These are phyloP conservation scores for Ceyx margarethae DNA, from an alignment of 2,113 vertebrate genomes.

Conservation along the genomic window DNA sequence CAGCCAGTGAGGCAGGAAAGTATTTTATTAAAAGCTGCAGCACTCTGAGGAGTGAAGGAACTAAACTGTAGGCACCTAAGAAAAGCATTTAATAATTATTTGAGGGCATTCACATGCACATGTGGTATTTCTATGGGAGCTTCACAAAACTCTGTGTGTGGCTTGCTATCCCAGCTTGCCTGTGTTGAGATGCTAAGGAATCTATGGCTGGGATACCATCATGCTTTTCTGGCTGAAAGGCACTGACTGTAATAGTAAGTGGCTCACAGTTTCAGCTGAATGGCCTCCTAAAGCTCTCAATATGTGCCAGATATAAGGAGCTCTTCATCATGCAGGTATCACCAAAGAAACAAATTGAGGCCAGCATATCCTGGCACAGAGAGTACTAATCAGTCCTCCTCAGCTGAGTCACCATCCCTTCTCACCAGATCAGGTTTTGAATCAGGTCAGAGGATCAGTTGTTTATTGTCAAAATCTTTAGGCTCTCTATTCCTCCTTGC, in stretches of 20 bases:
- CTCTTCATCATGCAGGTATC: background rate
- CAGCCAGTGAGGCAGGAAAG: background rate
- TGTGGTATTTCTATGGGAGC: background rate
- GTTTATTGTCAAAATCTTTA: background rate
- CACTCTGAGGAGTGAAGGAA: background rate
- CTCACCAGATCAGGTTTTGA: constrained; percentile 15
- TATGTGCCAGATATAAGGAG: background rate
- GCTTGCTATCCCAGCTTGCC: background rate
- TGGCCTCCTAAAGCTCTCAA: background rate
- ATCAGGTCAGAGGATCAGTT: constrained; percentile 18
- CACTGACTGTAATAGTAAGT: background rate
- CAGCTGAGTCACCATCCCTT: constrained; percentile 18
- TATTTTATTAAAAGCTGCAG: background rate
- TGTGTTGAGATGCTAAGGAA: background rate
- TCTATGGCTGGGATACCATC: background rate
- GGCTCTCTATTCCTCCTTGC: background rate
- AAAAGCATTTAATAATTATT: background rate
- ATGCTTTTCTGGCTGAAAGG: background rate
- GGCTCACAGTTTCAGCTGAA: constrained; percentile 3
- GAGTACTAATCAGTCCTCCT: background rate
- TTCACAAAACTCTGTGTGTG: background rate
- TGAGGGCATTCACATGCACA: background rate
- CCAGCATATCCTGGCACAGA: background rate
- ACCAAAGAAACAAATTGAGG: constrained; percentile 27
- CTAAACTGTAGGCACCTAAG: background rate